phyloP scores from a whole-genome alignment of 2,113 vertebrate genomes.

The Pseudois nayaur region DNA sequence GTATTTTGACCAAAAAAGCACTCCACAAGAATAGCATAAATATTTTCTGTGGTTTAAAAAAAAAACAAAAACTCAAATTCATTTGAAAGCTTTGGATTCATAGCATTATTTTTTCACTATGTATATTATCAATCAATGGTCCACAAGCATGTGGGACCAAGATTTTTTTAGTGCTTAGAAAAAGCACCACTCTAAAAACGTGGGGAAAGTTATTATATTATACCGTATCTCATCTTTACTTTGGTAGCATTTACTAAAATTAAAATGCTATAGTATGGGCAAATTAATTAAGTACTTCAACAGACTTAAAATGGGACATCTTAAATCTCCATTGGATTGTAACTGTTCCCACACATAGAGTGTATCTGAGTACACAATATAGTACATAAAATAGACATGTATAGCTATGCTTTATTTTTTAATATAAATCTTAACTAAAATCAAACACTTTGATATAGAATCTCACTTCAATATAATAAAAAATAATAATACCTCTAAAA shows the following conservation, averaged over 20 bases:
- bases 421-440: background rate
- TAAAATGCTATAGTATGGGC: background rate
- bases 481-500: slow-evolving; percentile 17
- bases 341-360: background rate
- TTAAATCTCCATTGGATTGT: background rate
- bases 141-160: background rate
- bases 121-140: background rate
- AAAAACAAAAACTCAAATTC: background rate
- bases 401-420: background rate
- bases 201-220: background rate
- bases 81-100: background rate
- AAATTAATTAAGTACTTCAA: background rate
- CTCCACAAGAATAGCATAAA: background rate
- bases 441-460: background rate
- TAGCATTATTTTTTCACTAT: slow-evolving; percentile 9
- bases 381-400: background rate
- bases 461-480: background rate
- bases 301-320: background rate
- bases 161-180: background rate
- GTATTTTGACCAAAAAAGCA: background rate
- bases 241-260: background rate
- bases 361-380: background rate
- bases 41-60: background rate
- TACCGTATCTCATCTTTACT: background rate
- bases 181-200: background rate